Conservation (phyloP, 2,113 vertebrate species). For the Sphaerodactylus townsendi region DNA sequence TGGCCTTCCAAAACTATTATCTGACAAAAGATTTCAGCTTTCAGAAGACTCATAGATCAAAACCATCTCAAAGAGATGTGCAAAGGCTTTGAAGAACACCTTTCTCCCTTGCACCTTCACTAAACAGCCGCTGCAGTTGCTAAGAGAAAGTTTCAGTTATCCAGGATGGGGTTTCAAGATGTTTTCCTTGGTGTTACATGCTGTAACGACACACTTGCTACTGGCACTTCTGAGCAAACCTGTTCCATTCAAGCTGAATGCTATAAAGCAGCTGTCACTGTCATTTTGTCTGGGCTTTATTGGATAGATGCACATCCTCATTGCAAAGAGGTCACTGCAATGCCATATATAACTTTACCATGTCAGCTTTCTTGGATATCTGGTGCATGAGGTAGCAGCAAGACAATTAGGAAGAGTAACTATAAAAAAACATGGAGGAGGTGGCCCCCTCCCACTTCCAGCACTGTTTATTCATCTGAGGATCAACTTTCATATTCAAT, state of each 20-base stretch:
- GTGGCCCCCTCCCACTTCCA: neutral
- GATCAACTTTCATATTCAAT: slow-evolving; percentile 2
- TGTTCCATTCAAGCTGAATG: slow-evolving; percentile 72
- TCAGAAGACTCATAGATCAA: slow-evolving; percentile 9
- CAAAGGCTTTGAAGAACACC: slow-evolving; percentile 50
- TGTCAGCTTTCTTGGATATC: slow-evolving; percentile 71
- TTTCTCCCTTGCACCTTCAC: slow-evolving; percentile 1
- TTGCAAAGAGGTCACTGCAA: slow-evolving; percentile 69
- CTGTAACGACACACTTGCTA: slow-evolving; percentile 73
- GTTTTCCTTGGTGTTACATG: slow-evolving; percentile 57
- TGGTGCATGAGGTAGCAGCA: slow-evolving; percentile 52
- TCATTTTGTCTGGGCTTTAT: slow-evolving; percentile 80
- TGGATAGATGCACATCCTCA: slow-evolving; percentile 76
- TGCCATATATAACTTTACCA: slow-evolving; percentile 69
- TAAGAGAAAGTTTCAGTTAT: slow-evolving; percentile 46
- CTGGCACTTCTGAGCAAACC: slow-evolving; percentile 68
- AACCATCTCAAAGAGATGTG: slow-evolving; percentile 41
- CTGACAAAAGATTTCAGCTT: neutral
- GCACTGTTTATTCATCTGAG: slow-evolving; percentile 22
- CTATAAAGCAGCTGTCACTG: slow-evolving; percentile 87
- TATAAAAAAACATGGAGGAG: slow-evolving; percentile 48
- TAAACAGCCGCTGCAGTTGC: slow-evolving; percentile 31
- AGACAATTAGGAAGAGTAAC: slow-evolving; percentile 56
- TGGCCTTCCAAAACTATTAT: slow-evolving; percentile 33
- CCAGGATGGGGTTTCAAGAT: slow-evolving; percentile 37